A percentile compares a stretch with the other conserved stretches of the same genome.
phyloP scores from a whole-genome alignment of 2,797 vertebrate species.

The Gastrophryne carolinensis region DNA sequence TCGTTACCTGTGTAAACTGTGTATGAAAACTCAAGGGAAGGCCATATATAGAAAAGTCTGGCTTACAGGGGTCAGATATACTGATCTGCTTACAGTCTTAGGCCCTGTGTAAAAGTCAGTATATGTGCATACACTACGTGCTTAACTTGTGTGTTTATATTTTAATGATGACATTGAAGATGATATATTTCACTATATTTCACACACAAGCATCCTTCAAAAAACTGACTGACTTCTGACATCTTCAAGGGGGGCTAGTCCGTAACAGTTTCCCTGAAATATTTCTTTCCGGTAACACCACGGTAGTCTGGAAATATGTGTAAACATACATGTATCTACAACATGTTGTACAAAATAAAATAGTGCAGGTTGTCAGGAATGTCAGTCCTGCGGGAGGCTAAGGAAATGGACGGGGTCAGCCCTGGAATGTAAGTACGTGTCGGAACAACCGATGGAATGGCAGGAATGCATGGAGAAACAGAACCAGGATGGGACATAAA shows the following conservation, averaged over 20 bases:
- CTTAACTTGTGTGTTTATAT: neutral
- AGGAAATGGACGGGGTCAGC: slow-evolving; percentile 43
- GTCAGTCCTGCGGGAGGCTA: slow-evolving; percentile 46
- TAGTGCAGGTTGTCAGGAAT: slow-evolving; percentile 44
- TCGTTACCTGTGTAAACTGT: too few species aligned
- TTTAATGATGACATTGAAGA: too few species aligned
- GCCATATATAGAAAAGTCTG: neutral
- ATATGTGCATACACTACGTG: neutral
- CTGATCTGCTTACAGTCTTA: neutral
- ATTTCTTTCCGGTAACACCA: neutral
- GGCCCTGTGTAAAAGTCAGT: neutral
- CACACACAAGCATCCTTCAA: neutral
- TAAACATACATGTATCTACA: neutral
- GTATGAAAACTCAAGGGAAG: too few species aligned
- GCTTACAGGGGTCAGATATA: neutral
- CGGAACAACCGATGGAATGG: slow-evolving; percentile 50
- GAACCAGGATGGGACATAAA: slow-evolving; percentile 40
- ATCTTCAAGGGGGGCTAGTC: neutral
- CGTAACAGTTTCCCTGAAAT: neutral
- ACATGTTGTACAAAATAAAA: slow-evolving; percentile 1
- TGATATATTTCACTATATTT: neutral
- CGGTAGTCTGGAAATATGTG: neutral
- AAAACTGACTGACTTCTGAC: neutral
- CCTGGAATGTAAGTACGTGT: slow-evolving; percentile 51
- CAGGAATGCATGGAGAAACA: slow-evolving; percentile 53